A percentile compares a stretch with the other conserved stretches of the same genome.
phyloP scores from a whole-genome alignment of 2,797 vertebrate species.

The Malurus splendens region DNA sequence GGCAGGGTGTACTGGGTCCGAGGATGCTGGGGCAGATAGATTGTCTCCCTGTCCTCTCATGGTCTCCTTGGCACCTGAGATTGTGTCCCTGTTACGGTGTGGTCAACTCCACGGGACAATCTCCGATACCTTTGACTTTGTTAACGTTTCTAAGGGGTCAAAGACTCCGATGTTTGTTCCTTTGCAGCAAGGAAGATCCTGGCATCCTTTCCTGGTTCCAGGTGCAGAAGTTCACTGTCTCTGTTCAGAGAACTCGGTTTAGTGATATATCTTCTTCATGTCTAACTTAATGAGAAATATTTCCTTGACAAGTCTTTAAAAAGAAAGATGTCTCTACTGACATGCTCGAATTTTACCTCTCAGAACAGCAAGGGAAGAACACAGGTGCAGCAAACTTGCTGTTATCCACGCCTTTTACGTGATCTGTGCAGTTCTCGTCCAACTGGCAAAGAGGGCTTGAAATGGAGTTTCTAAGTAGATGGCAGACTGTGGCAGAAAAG shows the following conservation, averaged over 20 bases:
- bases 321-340: not conserved
- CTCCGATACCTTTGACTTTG: not conserved
- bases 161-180: not conserved
- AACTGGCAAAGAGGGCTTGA: not conserved
- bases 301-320: not conserved
- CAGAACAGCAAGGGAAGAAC: not conserved
- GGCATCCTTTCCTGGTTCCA: not conserved
- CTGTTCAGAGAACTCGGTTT: not conserved
- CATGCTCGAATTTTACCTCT: not conserved
- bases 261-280: not conserved
- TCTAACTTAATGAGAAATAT: not conserved
- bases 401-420: not conserved
- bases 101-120: not conserved
- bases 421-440: not conserved
- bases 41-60: not conserved
- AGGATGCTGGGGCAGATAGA: not conserved
- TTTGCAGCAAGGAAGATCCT: not conserved
- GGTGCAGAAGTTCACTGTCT: not conserved
- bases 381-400: not conserved
- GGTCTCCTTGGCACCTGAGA: not conserved
- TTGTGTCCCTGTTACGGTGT: not conserved
- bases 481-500: not conserved
- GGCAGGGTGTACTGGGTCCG: accelerated
- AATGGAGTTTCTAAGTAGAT: not conserved
- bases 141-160: not conserved